Evolutionary conservation across 2,113 vertebrate genomes (phyloP), one percentile per base, ranked within the genome.

Genomic region (Leptobrachium leishanense): DNA sequence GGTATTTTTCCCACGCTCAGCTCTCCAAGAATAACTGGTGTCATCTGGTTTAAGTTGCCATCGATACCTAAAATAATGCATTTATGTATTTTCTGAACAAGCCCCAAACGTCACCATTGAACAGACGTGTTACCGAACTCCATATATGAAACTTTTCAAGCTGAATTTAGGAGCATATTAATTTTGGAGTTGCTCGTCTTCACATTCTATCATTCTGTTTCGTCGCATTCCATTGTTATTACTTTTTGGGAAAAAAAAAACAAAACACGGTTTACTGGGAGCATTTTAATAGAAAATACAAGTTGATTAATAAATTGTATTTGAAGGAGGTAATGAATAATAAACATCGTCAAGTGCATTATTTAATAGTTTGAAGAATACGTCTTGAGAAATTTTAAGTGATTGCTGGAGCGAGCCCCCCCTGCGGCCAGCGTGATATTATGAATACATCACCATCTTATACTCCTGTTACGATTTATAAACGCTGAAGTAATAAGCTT

Each of bases 241-340:
- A 31, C 20, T 31, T 31, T 1, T 31, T 31, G 20, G 20, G 20
- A 1, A 1, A 31, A 31, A 31, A 31, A 70, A 2, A 31, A 31
- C 11, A 72, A 53, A 72, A 71, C 31, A 20, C 20, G 20, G 69
- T 40, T 53, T 46, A 46, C 63, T 13, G 74, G 74, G 63, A 53
- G 73, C 43, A 59, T 71, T 39, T 71, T 13, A 54, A 57, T 12
- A 57, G 46, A 66, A 75, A 46, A 67, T 5, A 67, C 41, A 40
- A 74, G n/a, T 44, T 76, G 75, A 76, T 76, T 54, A 76, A 76
- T 76, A 76, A 76, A 68, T 76, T 68, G 75, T 76, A 43, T 68
- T 55, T 68, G n/a, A 68, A 57, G n/a, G 20, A 54, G 40, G 66
- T 50, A 31, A n/a, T n/a, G 53, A 31, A 68, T 55, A 57, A 57